Conservation (phyloP, 2,888 invertebrate genomes). For the Drosophila dives region DNA sequence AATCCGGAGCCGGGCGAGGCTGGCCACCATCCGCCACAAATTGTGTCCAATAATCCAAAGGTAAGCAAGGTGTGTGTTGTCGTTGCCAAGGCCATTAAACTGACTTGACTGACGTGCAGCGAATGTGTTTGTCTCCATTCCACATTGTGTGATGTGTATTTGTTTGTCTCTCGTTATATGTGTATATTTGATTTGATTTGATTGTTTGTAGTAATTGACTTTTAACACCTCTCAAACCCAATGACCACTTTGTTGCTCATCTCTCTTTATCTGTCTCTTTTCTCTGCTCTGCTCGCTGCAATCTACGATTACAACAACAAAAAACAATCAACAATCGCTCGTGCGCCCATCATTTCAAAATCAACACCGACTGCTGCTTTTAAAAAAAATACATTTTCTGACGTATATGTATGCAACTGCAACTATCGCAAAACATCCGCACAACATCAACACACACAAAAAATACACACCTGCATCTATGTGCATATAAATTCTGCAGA, state of each 20-base stretch:
- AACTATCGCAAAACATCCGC: constrained; percentile 24
- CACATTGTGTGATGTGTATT: constrained; percentile 1
- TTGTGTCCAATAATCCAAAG: constrained; percentile 87
- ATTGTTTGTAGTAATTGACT: constrained; percentile 7
- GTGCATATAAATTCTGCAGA: constrained; percentile 65
- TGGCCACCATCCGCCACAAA: constrained; percentile 87
- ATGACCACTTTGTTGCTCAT: constrained; percentile 24
- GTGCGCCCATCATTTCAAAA: constrained; percentile 44
- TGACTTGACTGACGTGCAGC: constrained; percentile 21
- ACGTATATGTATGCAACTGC: constrained; percentile 35
- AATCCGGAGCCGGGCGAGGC: constrained; percentile 88
- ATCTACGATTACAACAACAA: constrained; percentile 35
- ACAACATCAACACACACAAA: constrained; percentile 27
- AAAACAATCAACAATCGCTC: constrained; percentile 47
- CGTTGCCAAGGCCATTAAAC: constrained; percentile 38
- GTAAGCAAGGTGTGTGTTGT: constrained; percentile 82
- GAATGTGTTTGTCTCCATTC: constrained; percentile 26
- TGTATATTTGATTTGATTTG: constrained; percentile 12
- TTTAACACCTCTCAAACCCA: constrained; percentile 10
- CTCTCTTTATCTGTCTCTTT: constrained; percentile 46
- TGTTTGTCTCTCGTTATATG: constrained; percentile 11
- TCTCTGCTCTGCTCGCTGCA: constrained; percentile 16
- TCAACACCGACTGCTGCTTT: constrained; percentile 47
- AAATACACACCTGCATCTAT: constrained; percentile 22
- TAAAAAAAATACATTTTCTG: constrained; percentile 1